Base-by-base conservation (phyloP, 1,140 invertebrate species). In the Nasonia vitripennis region DNA sequence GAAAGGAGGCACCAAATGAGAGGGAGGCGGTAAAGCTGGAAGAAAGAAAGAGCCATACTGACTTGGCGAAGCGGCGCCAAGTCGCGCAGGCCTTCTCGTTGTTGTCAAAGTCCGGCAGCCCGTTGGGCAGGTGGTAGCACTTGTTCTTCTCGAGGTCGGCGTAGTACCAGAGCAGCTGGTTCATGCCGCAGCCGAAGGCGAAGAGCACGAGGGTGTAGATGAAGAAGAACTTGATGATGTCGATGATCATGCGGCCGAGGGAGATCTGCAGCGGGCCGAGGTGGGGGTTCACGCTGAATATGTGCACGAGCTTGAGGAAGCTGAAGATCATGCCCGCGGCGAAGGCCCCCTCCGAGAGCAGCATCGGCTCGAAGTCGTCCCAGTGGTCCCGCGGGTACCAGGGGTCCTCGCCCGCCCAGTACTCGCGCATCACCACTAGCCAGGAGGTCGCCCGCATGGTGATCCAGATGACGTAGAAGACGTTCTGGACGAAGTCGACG, bases 161-260 rank as follows among this genome's bases (percentile, higher is more conserved):
- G 90, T 99, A 99, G 91, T 98, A 99, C 98, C 98, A 99, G 89
- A 98, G 95, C 70, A 99, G 91, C 90, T 99, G 98, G 93, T 99
- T 99, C 87, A 99, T 94, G 87, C 97, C 97, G 91, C 97, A 98
- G 74, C 97, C 97, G 92, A 98, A 98, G 55, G 97, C 97, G 89
- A 98, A 98, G 31, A 98, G 92, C 31, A 98, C 97, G 86, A 98
- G 93, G 87, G 97, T 97, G 89, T 98, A 98, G 89, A 98, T 97
- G 91, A 98, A 97, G 94, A 98, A 98, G 93, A 98, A 98, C 91
- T 98, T 98, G 85, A 98, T 95, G 88, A 98, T 98, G 90, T 98
- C 97, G 90, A 98, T 96, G 80, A 98, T 97, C 97, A 98, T 98
- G 89, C 97, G 94, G 81, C 97, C 97, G 23, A 98, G 93, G 1